Conservation (phyloP, 2,888 invertebrate genomes). For the Epicampocera succincta region DNA sequence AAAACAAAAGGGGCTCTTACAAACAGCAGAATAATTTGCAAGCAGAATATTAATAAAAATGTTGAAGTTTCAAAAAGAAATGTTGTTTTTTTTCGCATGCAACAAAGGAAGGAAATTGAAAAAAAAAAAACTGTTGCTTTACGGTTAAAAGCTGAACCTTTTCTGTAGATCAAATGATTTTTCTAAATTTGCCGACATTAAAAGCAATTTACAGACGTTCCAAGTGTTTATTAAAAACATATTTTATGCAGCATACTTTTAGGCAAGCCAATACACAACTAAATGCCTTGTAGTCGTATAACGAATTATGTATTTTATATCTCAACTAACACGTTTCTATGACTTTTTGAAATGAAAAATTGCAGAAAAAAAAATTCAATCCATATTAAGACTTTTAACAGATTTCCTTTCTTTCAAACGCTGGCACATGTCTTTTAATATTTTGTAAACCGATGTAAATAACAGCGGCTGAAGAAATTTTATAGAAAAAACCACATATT, state of each 20-base stretch:
- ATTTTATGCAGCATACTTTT: too few relatives aligned
- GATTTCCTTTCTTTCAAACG: slow-evolving; percentile 4
- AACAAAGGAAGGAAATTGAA: too few relatives aligned
- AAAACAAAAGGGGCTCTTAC: neutral
- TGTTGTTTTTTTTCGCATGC: neutral
- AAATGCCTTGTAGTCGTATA: too few relatives aligned
- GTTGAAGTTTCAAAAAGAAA: neutral
- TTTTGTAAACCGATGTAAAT: slow-evolving; percentile 31
- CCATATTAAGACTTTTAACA: slow-evolving; percentile 30
- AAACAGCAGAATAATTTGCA: neutral
- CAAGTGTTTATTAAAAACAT: too few relatives aligned
- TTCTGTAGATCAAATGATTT: too few relatives aligned
- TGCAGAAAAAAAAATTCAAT: neutral
- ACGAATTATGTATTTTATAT: neutral
- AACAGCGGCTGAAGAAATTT: slow-evolving; percentile 39
- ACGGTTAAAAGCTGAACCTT: too few relatives aligned
- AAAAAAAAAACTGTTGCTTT: too few relatives aligned
- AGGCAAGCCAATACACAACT: neutral
- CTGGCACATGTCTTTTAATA: slow-evolving; percentile 23
- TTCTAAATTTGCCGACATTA: too few relatives aligned
- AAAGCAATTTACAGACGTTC: too few relatives aligned
- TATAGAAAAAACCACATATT: slow-evolving; percentile 2
- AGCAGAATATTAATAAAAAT: neutral
- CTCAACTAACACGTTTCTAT: neutral
- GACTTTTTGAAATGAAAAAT: neutral